Evolutionary conservation across 2,888 invertebrate species (phyloP).

Genomic region (Podotricha telesiphe): DNA sequence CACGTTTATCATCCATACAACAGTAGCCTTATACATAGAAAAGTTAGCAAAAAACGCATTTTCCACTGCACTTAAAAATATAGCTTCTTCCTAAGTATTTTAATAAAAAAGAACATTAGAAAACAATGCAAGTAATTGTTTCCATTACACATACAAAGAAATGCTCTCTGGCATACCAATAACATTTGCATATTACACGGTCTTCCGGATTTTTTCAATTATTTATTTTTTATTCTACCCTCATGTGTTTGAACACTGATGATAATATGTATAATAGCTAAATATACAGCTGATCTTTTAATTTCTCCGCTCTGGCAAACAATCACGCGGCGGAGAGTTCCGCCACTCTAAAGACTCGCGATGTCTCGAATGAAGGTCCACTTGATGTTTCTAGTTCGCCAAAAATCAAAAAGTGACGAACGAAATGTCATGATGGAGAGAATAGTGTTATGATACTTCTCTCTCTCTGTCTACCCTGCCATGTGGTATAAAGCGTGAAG

Average conservation of each 20-base stretch:
- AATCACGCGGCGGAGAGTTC: too few relatives aligned
- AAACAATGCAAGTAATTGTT: conserved; percentile 22
- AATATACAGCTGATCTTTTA: too few relatives aligned
- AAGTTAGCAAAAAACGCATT: neutral
- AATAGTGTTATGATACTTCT: too few relatives aligned
- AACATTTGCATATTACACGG: conserved; percentile 75
- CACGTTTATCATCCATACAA: too few relatives aligned
- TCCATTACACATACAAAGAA: conserved; percentile 63
- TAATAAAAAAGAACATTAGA: conserved; percentile 12
- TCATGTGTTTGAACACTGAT: conserved; percentile 55
- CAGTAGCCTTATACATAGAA: too few relatives aligned
- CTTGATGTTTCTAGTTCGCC: too few relatives aligned
- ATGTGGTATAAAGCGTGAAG: too few relatives aligned
- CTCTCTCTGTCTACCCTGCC: too few relatives aligned
- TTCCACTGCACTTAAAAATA: neutral
- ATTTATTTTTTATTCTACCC: conserved; percentile 56
- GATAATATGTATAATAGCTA: conserved; percentile 39
- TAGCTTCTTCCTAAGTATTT: neutral
- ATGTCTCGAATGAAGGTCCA: too few relatives aligned
- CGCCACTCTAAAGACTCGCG: too few relatives aligned
- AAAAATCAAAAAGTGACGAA: too few relatives aligned
- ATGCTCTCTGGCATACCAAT: conserved; percentile 73
- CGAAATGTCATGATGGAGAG: too few relatives aligned
- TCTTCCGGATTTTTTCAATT: conserved; percentile 73
- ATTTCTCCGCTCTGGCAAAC: neutral